Percentiles rank a stretch among this genome's conserved stretches.
Conservation (phyloP, 2,888 invertebrate species). For the Nipponacmea schrenckii region DNA sequence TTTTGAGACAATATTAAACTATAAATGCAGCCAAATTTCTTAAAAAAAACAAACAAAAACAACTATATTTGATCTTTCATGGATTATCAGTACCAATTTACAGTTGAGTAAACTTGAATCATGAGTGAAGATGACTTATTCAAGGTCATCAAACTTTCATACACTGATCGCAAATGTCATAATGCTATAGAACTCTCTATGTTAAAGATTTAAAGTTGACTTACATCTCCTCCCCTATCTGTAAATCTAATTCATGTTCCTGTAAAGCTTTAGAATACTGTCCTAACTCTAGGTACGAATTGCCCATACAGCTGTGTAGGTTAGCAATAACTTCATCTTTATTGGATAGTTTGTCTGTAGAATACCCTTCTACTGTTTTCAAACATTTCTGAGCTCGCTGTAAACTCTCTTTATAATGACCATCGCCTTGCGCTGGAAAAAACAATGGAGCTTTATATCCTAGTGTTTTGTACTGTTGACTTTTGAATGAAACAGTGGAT, state of each 20-base stretch:
- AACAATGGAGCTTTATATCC: not conserved
- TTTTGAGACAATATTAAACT: no score
- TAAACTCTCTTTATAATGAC: constrained; percentile 55
- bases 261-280: constrained; percentile 57
- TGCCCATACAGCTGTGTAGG: constrained; percentile 65
- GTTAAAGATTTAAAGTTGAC: no score
- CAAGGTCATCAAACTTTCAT: no score
- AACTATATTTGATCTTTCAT: no score
- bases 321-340: constrained; percentile 60
- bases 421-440: constrained; percentile 59
- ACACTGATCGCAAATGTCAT: no score
- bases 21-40: no score
- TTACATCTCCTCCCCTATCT: constrained; percentile 58
- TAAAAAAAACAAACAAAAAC: no score
- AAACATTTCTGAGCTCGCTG: constrained; percentile 56
- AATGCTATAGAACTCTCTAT: no score
- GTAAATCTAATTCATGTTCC: constrained; percentile 57
- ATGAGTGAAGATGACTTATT: no score
- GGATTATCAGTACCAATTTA: no score
- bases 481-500: no score
- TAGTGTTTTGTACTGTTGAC: not conserved
- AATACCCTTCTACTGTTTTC: constrained; percentile 52
- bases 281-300: constrained; percentile 62
- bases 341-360: constrained; percentile 52
- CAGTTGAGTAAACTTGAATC: no score